Conservation (phyloP, 1,140 invertebrate species). For the Sarcophaga bullata region DNA sequence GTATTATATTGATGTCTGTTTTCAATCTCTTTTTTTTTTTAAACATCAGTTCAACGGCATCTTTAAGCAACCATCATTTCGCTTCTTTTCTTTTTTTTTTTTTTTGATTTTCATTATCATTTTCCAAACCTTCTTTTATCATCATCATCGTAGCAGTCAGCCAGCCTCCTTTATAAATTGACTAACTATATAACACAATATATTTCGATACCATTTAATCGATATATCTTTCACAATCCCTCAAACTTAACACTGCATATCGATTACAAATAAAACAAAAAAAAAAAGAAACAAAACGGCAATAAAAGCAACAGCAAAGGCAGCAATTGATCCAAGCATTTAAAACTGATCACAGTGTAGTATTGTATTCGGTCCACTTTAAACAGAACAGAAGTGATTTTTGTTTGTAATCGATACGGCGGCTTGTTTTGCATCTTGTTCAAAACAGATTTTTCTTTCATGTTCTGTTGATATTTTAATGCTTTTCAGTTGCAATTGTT, state of each 20-base stretch:
- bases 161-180: neutral
- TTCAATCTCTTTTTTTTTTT: slow-evolving; percentile 5
- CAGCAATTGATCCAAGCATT: neutral
- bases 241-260: slow-evolving; percentile 39
- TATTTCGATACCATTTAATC: neutral
- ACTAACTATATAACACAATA: neutral
- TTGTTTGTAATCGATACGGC: slow-evolving; percentile 26
- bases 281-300: neutral
- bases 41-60: slow-evolving; percentile 19
- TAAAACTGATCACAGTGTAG: neutral
- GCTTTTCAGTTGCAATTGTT: neutral
- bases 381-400: neutral
- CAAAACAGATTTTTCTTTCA: neutral
- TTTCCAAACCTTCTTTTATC: neutral
- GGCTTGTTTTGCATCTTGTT: neutral
- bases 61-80: neutral
- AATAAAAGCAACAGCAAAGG: neutral
- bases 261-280: slow-evolving; percentile 16
- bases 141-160: neutral
- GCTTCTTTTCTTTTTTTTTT: neutral
- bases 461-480: too few species aligned
- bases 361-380: neutral
- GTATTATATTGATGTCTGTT: slow-evolving; percentile 15
- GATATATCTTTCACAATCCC: slow-evolving; percentile 35
- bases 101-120: neutral